These are phyloP conservation scores for Osmerus eperlanus DNA, from an alignment of 2,113 vertebrate species.

Conservation along the genomic window DNA sequence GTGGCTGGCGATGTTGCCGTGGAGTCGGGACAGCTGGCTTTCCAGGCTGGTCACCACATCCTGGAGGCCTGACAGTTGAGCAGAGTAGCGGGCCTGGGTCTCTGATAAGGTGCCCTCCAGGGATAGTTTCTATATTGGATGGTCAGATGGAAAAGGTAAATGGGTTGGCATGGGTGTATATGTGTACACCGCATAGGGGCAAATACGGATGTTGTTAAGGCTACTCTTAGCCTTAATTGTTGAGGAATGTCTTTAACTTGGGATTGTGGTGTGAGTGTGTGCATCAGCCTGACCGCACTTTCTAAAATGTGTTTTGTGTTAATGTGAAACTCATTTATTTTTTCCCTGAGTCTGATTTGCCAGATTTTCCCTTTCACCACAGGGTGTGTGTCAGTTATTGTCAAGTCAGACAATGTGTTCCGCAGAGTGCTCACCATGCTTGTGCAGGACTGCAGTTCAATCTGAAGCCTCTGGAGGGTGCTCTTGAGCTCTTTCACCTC, in stretches of 20 bases:
- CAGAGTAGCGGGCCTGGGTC: conserved; percentile 73
- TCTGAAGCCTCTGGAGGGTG: conserved; percentile 75
- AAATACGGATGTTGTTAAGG: too few species aligned
- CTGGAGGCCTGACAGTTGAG: conserved; percentile 76
- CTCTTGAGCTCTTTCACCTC: conserved; percentile 76
- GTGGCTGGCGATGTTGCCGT: conserved; percentile 74
- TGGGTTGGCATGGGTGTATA: not conserved
- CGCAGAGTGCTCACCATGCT: conserved; percentile 73
- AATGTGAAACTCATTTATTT: too few species aligned
- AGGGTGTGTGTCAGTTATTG: too few species aligned
- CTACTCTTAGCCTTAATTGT: too few species aligned
- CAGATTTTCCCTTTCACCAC: too few species aligned
- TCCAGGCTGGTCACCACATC: conserved; percentile 74
- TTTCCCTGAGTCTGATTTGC: too few species aligned
- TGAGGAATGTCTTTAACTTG: too few species aligned
- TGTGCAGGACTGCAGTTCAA: conserved; percentile 79
- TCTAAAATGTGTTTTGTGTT: too few species aligned
- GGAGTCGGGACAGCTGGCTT: conserved; percentile 73
- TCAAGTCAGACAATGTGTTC: too few species aligned
- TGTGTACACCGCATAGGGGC: too few species aligned
- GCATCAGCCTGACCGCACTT: too few species aligned
- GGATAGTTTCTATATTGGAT: conserved; percentile 69
- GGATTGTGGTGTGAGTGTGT: too few species aligned
- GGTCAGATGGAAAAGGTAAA: not conserved
- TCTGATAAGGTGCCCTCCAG: conserved; percentile 78